phyloP scores from a whole-genome alignment of 2,113 vertebrate species.

The Excalfactoria chinensis region DNA sequence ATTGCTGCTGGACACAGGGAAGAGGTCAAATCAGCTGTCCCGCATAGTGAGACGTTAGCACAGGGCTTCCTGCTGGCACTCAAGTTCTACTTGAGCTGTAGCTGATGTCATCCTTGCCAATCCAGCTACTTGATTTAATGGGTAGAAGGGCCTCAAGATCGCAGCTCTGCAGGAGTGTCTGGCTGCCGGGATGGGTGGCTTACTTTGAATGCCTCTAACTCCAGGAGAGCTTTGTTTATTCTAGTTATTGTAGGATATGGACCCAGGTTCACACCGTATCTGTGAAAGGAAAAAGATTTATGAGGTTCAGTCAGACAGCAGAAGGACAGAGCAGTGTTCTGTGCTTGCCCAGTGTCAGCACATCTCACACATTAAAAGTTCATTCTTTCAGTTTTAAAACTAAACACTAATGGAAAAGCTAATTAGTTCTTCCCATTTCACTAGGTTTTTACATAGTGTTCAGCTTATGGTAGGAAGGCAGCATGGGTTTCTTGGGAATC shows the following conservation, averaged over 20 bases:
- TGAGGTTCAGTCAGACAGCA: neutral
- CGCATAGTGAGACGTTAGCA: neutral
- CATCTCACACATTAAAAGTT: neutral
- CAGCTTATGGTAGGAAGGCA: neutral
- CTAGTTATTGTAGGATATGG: slow-evolving; percentile 87
- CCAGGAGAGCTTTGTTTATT: slow-evolving; percentile 86
- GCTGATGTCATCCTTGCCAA: neutral
- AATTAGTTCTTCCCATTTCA: neutral
- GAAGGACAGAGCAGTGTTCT: neutral
- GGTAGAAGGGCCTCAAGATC: slow-evolving; percentile 61
- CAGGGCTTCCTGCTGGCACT: neutral
- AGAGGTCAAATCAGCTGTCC: neutral
- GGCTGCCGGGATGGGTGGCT: slow-evolving; percentile 90
- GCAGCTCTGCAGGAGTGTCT: slow-evolving; percentile 88
- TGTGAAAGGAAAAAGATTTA: slow-evolving; percentile 65
- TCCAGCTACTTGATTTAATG: neutral
- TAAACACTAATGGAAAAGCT: neutral
- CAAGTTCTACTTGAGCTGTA: neutral
- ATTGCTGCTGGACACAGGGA: neutral
- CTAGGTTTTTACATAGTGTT: neutral
- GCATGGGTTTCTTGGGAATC: neutral
- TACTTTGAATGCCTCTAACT: slow-evolving; percentile 88
- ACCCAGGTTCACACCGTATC: slow-evolving; percentile 89
- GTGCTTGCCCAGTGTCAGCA: neutral
- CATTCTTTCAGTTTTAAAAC: neutral